phyloP scores from a whole-genome alignment of 2,888 invertebrate species.

The Ryuthela nishihirai region DNA sequence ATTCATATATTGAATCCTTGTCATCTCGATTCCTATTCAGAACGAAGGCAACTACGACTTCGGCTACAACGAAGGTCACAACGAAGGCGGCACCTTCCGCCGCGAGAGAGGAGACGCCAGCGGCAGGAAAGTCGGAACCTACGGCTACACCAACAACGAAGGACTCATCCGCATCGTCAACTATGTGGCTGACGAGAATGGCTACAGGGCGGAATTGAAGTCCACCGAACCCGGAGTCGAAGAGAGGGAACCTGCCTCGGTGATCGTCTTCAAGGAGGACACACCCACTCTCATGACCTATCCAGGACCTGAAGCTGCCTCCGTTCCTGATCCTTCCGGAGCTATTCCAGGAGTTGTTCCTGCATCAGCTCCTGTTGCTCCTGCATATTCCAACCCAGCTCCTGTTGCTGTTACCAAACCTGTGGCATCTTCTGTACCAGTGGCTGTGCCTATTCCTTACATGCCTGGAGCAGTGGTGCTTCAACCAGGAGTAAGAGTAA shows the following conservation, averaged over 20 bases:
- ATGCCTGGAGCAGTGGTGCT: too few species aligned
- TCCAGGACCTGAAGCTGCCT: slow-evolving; percentile 23
- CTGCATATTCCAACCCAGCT: too few species aligned
- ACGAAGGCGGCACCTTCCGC: slow-evolving; percentile 37
- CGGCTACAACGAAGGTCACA: slow-evolving; percentile 41
- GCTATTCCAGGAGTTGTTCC: slow-evolving; percentile 18
- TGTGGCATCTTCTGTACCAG: slow-evolving; percentile 2
- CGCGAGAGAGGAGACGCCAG: slow-evolving; percentile 34
- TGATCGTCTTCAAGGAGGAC: slow-evolving; percentile 35
- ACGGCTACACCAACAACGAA: slow-evolving; percentile 39
- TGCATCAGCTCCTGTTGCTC: neutral
- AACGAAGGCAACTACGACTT: slow-evolving; percentile 39
- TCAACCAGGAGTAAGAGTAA: slow-evolving; percentile 7
- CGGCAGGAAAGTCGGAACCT: slow-evolving; percentile 33
- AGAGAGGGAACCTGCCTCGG: slow-evolving; percentile 25
- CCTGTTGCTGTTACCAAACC: too few species aligned
- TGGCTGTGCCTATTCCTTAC: neutral
- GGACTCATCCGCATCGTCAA: slow-evolving; percentile 39
- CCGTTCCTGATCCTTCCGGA: slow-evolving; percentile 20
- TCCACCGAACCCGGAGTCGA: slow-evolving; percentile 30
- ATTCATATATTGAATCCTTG: too few species aligned
- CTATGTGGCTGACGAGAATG: slow-evolving; percentile 40
- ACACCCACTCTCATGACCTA: slow-evolving; percentile 35
- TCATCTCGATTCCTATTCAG: slow-evolving; percentile 7
- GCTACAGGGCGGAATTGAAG: slow-evolving; percentile 37